Percentiles rank a stretch among this genome's conserved stretches.
Evolutionary conservation across 2,113 vertebrate species (phyloP).

Genomic region (Clupea harengus): DNA sequence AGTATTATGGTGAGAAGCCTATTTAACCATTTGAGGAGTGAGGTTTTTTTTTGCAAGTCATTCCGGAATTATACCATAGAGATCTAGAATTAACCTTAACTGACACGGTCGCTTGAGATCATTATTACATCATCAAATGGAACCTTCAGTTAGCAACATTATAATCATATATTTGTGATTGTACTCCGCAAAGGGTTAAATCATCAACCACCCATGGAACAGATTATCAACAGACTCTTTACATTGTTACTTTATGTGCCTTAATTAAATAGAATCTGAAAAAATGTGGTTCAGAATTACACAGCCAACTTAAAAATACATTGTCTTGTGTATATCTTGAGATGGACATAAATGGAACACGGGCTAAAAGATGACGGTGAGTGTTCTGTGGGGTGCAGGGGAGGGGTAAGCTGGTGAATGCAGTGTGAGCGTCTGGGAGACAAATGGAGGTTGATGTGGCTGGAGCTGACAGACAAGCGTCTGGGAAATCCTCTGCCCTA

Average conservation of each 20-base stretch:
- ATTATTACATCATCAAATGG: too few relatives aligned
- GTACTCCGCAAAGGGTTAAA: neutral
- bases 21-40: neutral
- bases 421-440: neutral
- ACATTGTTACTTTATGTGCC: too few relatives aligned
- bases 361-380: neutral
- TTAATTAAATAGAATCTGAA: too few relatives aligned
- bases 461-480: constrained; percentile 1
- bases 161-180: too few relatives aligned
- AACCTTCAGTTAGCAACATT: too few relatives aligned
- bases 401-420: neutral
- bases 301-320: neutral
- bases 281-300: neutral
- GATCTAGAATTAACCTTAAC: neutral
- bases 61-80: neutral
- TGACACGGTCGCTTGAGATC: neutral
- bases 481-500: constrained; percentile 15
- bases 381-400: neutral
- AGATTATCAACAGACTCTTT: neutral
- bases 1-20: neutral
- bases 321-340: neutral
- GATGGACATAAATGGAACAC: neutral
- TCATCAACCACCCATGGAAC: too few relatives aligned
- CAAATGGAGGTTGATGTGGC: constrained; percentile 10
- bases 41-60: neutral